Evolutionary conservation across 2,888 invertebrate species (phyloP), one percentile per base, ranked within the genome.

Genomic region (Lochmaea capreae): DNA sequence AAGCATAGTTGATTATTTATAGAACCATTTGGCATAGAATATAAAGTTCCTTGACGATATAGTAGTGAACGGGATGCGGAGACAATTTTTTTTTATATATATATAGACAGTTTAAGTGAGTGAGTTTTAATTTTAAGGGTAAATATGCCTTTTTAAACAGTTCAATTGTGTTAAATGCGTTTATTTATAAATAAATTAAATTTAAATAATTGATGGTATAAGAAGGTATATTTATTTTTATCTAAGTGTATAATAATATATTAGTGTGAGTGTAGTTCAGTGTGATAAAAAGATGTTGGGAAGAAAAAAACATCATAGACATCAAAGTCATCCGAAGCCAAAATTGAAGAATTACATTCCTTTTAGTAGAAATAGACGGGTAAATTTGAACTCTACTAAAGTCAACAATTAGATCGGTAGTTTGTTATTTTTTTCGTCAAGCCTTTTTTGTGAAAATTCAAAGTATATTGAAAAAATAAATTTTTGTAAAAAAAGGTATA

Each of bases 1-100:
- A 68, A 71, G 58, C 52, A 43, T 54, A 43, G 65, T 72, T 68
- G 74, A 77, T 82, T 85, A 85, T 85, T 85, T 85, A 84, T 85
- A 85, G 85, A 79, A 78, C 66, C 80, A 82, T 83, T 83, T 85
- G 84, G 84, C 83, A 82, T 81, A 80, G 77, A 67, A 73, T 81
- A 77, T 79, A 76, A 77, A 75, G 77, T 77, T 76, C 74, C 76
- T 79, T 79, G 78, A 74, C 77, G 75, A 76, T 76, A 54, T 54
- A 76, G 76, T 76, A 71, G 62, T 62, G 74, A 11, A 67, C 74
- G 69, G 57, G 72, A 76, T 74, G 76, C 69, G 74, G 71, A 76
- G 73, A 77, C 69, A 71, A 74, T 74, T 73, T 71, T 74, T 69
- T 63, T 43, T 46, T 70, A 67, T 62, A 39, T 68, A 71, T 49